These are phyloP conservation scores for Aegotheles bennettii DNA, from an alignment of 2,113 vertebrate species.

Conservation along the genomic window DNA sequence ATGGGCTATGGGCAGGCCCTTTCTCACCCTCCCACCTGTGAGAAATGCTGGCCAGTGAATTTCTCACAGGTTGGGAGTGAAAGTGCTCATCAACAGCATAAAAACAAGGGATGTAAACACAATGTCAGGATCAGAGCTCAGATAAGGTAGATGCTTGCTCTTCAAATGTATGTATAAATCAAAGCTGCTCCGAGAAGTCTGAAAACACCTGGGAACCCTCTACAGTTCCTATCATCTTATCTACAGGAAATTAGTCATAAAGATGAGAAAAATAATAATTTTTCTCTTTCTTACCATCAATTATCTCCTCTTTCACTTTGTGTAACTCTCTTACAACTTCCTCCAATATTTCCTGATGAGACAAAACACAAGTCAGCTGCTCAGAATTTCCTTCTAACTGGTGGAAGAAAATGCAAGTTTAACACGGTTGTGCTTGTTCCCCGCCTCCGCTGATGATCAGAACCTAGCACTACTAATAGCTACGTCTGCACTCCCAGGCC, in stretches of 20 bases:
- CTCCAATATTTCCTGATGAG: slow-evolving; percentile 94
- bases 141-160: neutral
- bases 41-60: neutral
- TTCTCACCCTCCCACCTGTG: slow-evolving; percentile 15
- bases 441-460: neutral
- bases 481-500: neutral
- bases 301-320: slow-evolving; percentile 99
- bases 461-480: neutral
- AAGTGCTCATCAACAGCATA: neutral
- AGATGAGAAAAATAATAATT: slow-evolving; percentile 63
- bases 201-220: slow-evolving; percentile 20
- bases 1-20: neutral
- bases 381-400: slow-evolving; percentile 52
- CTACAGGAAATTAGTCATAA: slow-evolving; percentile 49
- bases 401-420: slow-evolving; percentile 60
- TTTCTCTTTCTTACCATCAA: slow-evolving; percentile 86
- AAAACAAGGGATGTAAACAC: neutral
- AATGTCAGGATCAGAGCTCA: neutral
- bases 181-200: slow-evolving; percentile 13
- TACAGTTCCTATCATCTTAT: slow-evolving; percentile 44
- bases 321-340: slow-evolving; percentile 97
- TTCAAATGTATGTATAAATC: neutral
- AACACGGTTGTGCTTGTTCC: slow-evolving; percentile 12
- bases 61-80: slow-evolving; percentile 4
- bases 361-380: slow-evolving; percentile 63